Evolutionary conservation across 1,140 invertebrate genomes (phyloP), one percentile per base, ranked within the genome.

Genomic region (Lethocerus indicus): DNA sequence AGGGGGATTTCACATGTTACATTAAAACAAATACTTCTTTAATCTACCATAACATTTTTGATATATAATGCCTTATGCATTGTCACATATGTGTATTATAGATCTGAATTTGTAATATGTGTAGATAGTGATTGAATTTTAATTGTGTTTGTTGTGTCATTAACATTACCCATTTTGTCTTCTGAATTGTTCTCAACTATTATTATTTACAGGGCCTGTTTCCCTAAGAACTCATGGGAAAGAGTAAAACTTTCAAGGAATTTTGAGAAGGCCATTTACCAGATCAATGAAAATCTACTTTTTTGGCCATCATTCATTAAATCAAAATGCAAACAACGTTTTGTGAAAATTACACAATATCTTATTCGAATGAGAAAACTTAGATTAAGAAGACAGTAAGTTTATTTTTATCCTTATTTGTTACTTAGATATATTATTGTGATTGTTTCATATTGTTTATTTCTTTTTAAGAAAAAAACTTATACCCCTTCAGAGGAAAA

Each of bases 331-430:
- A 94, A 96, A 64, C 91, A 97, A 61, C 75, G 93, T 57, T 86
- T 93, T 64, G 73, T 94, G 0, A 96, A 93, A 69, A 94, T 98
- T 24, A 93, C 85, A 37, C 94, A 98, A 59, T 98, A 98, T 71
- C 69, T 98, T 6, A 95, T 94, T 62, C 75, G 92, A 29, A 98
- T 97, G 83, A 78, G 95, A 61, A 95, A 91, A 68, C 66, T 98
- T 26, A 82, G 78, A 60, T 65, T 98, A 25, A 75, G 87, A 59
- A 75, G 85, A 68, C 82, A 87, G 77, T 87, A 73, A 78, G 78
- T 75, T 56, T 36, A 32, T 7, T 32, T 9, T 32, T 32, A 32
- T 9, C n/a, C 7, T 32, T 32, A 32, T 20, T 39, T 6, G 36
- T 3, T 39, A 20, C 5, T 39, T 3, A 5, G 5, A 39, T 4